Percentiles rank a stretch among this genome's conserved stretches.
Evolutionary conservation across 2,888 invertebrate species (phyloP).

Genomic region (Mylabris sibirica): DNA sequence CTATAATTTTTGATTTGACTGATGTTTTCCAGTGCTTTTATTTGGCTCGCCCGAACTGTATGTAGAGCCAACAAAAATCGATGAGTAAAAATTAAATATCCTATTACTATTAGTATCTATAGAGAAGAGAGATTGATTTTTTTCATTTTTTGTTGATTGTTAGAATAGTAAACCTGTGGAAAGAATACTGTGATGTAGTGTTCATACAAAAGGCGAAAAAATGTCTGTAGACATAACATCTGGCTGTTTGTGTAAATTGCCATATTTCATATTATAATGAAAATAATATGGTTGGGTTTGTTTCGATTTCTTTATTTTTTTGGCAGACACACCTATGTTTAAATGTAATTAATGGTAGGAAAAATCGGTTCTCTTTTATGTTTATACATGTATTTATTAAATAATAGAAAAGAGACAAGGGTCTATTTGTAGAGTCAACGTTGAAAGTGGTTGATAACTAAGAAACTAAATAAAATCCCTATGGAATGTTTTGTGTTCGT

Average conservation of each 20-base stretch:
- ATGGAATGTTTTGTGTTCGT: conserved; percentile 6
- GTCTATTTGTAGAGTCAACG: not conserved
- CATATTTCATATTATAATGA: not conserved
- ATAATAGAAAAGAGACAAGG: not conserved
- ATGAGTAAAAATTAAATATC: too few species aligned
- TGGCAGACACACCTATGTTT: not conserved
- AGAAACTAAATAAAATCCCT: conserved; percentile 5
- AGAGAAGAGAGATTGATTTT: not conserved
- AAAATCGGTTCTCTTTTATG: not conserved
- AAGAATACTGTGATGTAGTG: not conserved
- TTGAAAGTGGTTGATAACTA: conserved; percentile 3
- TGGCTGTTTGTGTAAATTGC: not conserved
- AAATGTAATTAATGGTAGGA: not conserved
- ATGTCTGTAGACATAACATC: not conserved
- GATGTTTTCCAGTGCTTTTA: too few species aligned
- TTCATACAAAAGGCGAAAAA: not conserved
- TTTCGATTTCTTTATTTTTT: not conserved
- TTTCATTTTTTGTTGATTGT: not conserved
- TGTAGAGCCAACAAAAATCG: too few species aligned
- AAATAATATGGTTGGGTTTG: not conserved
- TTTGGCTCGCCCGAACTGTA: too few species aligned
- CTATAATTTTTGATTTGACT: too few species aligned
- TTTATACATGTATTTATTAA: not conserved
- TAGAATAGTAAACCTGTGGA: not conserved
- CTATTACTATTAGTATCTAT: not conserved